phyloP scores from a whole-genome alignment of 2,888 invertebrate species.

The Liodrosophila aerea region DNA sequence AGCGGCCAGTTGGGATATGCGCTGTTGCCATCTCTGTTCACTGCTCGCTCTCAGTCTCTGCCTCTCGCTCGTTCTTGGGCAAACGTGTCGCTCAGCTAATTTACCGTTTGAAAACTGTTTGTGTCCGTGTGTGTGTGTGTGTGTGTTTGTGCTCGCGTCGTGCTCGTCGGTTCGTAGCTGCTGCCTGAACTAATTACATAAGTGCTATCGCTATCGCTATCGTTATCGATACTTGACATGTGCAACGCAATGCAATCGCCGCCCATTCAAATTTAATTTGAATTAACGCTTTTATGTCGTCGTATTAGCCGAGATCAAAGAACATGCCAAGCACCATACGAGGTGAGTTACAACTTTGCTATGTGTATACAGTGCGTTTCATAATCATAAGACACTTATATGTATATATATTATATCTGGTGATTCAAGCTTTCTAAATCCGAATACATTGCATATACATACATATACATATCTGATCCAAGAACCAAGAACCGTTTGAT shows the following conservation, averaged over 20 bases:
- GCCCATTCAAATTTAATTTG: not conserved
- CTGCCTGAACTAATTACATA: constrained; percentile 42
- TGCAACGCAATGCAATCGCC: constrained; percentile 21
- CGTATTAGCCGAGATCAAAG: constrained; percentile 47
- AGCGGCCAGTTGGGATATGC: constrained; percentile 50
- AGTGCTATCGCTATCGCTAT: constrained; percentile 27
- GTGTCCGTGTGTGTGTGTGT: constrained; percentile 7
- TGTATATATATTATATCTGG: no score
- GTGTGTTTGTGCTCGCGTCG: not conserved
- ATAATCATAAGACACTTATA: no score
- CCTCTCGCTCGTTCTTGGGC: constrained; percentile 5
- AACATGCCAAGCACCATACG: constrained; percentile 81
- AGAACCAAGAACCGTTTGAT: no score
- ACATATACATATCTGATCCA: no score
- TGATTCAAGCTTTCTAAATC: no score
- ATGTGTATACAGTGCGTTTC: no score
- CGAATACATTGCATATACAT: no score
- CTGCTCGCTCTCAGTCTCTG: constrained; percentile 16
- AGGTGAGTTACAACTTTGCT: constrained; percentile 77
- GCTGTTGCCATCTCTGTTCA: constrained; percentile 9
- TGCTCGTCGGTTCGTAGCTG: constrained; percentile 7
- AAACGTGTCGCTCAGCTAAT: constrained; percentile 36
- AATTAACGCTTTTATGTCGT: constrained; percentile 2
- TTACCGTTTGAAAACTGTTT: constrained; percentile 68
- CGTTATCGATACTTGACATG: constrained; percentile 28